Conservation (phyloP, 2,113 vertebrate species). For the Anolis carolinensis region DNA sequence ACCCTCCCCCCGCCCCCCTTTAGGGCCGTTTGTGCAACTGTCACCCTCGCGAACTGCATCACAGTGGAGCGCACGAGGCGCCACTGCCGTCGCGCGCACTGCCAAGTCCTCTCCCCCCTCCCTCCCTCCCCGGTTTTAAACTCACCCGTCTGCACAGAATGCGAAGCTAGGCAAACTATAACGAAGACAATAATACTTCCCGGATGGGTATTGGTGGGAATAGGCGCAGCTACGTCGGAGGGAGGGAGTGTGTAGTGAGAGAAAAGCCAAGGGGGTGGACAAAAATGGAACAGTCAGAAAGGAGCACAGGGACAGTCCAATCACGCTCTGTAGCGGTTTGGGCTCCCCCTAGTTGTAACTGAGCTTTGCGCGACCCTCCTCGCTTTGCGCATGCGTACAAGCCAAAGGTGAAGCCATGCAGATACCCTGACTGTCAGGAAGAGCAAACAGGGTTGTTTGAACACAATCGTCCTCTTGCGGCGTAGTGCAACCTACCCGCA, state of each 20-base stretch:
- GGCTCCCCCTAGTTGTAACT: not conserved
- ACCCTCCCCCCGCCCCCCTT: no score
- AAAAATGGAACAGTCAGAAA: not conserved
- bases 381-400: not conserved
- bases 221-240: no score
- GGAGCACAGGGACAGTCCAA: not conserved
- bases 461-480: not conserved
- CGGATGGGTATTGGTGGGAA: not conserved
- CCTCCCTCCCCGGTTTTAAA: not conserved
- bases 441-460: not conserved
- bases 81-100: no score
- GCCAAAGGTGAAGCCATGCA: not conserved
- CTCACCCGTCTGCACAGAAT: not conserved
- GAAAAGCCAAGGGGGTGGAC: not conserved
- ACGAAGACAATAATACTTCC: not conserved
- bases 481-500: not conserved
- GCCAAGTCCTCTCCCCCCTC: no score
- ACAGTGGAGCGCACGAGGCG: no score
- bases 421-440: not conserved
- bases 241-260: no score
- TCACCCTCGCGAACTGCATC: no score
- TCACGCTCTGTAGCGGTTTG: not conserved
- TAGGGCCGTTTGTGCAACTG: no score
- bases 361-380: not conserved
- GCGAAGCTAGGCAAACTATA: not conserved